Percentiles rank a stretch among this genome's conserved stretches.
These are phyloP conservation scores for Stenopsyche tienmushanensis DNA, from an alignment of 1,140 invertebrate genomes.

Conservation along the genomic window DNA sequence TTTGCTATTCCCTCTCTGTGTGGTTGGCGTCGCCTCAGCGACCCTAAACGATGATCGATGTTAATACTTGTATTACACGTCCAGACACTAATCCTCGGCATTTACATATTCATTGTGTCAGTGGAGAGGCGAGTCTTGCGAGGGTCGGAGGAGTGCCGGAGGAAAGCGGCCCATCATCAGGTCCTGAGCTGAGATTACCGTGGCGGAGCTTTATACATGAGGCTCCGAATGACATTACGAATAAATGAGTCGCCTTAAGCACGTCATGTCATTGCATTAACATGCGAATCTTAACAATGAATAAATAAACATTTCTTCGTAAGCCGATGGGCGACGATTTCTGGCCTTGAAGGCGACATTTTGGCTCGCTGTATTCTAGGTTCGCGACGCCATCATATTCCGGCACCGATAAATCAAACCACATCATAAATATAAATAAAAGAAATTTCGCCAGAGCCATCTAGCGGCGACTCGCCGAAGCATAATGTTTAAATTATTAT, in stretches of 20 bases:
- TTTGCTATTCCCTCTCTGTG: slow-evolving; percentile 26
- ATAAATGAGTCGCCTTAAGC: slow-evolving; percentile 33
- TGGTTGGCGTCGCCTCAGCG: not conserved
- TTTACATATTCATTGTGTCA: slow-evolving; percentile 43
- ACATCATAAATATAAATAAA: too few species aligned
- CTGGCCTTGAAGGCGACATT: too few species aligned
- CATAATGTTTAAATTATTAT: too few species aligned
- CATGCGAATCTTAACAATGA: not conserved
- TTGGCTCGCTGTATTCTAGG: too few species aligned
- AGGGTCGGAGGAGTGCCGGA: too few species aligned
- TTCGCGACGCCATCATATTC: too few species aligned
- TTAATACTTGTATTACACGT: slow-evolving; percentile 43
- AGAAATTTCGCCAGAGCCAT: too few species aligned
- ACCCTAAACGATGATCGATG: slow-evolving; percentile 42
- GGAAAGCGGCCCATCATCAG: slow-evolving; percentile 17
- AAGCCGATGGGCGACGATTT: too few species aligned
- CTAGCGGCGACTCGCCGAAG: too few species aligned
- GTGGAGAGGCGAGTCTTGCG: slow-evolving; percentile 21
- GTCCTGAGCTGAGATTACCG: slow-evolving; percentile 34
- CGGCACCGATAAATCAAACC: too few species aligned
- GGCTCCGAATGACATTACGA: slow-evolving; percentile 31
- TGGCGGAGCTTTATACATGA: slow-evolving; percentile 18
- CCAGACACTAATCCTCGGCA: slow-evolving; percentile 41
- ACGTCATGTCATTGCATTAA: not conserved
- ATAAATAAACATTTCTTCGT: too few species aligned